Evolutionary conservation across 1,140 invertebrate species (phyloP).

Genomic region (Aplysia californica): DNA sequence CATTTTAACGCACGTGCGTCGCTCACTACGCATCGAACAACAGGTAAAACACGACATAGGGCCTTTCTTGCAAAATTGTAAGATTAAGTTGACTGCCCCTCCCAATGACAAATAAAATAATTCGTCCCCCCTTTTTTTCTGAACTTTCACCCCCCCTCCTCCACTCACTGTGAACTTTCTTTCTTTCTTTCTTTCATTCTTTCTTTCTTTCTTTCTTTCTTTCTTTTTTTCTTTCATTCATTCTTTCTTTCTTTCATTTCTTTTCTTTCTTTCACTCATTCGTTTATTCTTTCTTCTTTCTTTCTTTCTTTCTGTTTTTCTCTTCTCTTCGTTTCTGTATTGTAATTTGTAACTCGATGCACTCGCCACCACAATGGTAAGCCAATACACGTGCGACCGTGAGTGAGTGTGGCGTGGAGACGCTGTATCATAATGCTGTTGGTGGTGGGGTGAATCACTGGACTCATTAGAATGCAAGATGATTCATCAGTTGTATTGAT

Average conservation of each 20-base stretch:
- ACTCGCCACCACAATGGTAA: neutral
- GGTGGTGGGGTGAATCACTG: neutral
- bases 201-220: neutral
- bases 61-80: neutral
- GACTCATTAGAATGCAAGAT: neutral
- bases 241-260: neutral
- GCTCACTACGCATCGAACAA: too few relatives aligned
- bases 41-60: neutral
- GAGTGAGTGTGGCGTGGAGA: too few relatives aligned
- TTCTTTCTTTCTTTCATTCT: neutral
- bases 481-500: neutral
- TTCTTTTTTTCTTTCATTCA: neutral
- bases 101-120: too few relatives aligned
- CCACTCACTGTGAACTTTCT: too few relatives aligned
- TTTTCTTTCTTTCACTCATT: conserved; percentile 12
- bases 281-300: conserved; percentile 6
- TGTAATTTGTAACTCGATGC: neutral
- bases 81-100: neutral
- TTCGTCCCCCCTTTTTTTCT: too few relatives aligned
- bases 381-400: neutral
- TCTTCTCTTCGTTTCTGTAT: neutral
- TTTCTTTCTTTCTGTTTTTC: neutral
- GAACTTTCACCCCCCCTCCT: neutral
- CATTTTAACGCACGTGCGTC: too few relatives aligned
- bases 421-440: too few relatives aligned